Percentiles rank a stretch among this genome's conserved stretches.
phyloP scores from a whole-genome alignment of 2,113 vertebrate genomes.

The Sapayoa aenigma region DNA sequence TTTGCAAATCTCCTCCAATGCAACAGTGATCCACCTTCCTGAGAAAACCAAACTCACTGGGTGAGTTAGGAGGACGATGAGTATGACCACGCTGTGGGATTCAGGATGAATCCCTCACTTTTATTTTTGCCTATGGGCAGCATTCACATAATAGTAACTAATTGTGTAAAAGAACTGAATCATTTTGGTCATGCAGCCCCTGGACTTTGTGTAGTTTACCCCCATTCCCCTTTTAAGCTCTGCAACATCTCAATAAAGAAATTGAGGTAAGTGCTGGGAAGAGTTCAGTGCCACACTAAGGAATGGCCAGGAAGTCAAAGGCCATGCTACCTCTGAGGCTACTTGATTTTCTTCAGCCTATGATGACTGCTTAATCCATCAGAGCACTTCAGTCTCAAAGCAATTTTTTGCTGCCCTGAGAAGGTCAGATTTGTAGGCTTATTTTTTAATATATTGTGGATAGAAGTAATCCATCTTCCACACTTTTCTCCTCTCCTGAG shows the following conservation, averaged over 20 bases:
- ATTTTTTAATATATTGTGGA: background rate
- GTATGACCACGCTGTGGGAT: background rate
- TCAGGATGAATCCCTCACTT: background rate
- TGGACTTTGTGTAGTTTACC: background rate
- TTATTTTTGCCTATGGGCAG: background rate
- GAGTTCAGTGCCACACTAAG: background rate
- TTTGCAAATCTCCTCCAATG: slow-evolving; percentile 83
- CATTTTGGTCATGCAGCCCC: background rate
- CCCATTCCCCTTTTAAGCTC: background rate
- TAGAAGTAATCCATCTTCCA: background rate
- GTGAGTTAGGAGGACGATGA: slow-evolving; percentile 70
- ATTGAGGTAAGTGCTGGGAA: background rate
- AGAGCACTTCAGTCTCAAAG: background rate
- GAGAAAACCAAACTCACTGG: slow-evolving; percentile 73
- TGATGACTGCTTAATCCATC: background rate
- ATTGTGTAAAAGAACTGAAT: background rate
- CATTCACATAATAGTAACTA: background rate
- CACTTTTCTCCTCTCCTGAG: background rate
- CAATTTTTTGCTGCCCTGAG: background rate
- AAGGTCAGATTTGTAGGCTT: background rate
- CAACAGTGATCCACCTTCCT: slow-evolving; percentile 77
- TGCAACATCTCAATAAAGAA: background rate
- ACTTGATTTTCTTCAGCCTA: background rate
- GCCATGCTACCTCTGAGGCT: background rate
- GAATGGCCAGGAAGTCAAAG: background rate